A percentile compares a stretch with the other conserved stretches of the same genome.
These are phyloP conservation scores for Conopomorpha cramerella DNA, from an alignment of 1,140 invertebrate genomes.

Conservation along the genomic window DNA sequence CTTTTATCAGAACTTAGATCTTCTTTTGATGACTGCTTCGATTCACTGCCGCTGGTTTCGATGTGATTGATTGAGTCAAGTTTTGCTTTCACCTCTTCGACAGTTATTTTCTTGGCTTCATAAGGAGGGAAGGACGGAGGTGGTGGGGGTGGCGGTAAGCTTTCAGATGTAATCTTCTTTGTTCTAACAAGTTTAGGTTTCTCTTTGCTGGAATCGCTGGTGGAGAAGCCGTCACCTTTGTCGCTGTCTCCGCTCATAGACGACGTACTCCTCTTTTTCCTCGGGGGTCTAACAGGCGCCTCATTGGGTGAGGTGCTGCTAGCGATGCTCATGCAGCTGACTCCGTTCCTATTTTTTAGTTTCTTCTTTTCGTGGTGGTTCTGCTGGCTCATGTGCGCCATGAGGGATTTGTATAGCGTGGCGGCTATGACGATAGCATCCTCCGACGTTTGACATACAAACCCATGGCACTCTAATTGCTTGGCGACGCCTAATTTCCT, in stretches of 20 bases:
- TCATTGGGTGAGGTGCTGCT: slow-evolving; percentile 58
- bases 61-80: slow-evolving; percentile 53
- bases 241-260: slow-evolving; percentile 65
- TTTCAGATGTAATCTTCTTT: slow-evolving; percentile 22
- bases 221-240: slow-evolving; percentile 44
- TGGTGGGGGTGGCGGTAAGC: slow-evolving; percentile 19
- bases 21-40: slow-evolving; percentile 34
- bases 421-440: slow-evolving; percentile 89
- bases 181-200: slow-evolving; percentile 27
- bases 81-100: slow-evolving; percentile 60
- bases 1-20: slow-evolving; percentile 15
- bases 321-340: slow-evolving; percentile 70
- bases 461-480: slow-evolving; percentile 87
- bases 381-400: slow-evolving; percentile 74
- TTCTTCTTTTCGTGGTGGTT: slow-evolving; percentile 52
- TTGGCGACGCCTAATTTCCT: slow-evolving; percentile 76
- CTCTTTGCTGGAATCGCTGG: slow-evolving; percentile 33
- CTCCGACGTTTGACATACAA: slow-evolving; percentile 84
- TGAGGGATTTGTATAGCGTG: slow-evolving; percentile 83
- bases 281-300: slow-evolving; percentile 59
- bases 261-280: slow-evolving; percentile 63
- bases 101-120: slow-evolving; percentile 51
- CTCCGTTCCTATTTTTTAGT: slow-evolving; percentile 69
- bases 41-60: slow-evolving; percentile 37
- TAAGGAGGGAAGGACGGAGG: slow-evolving; percentile 32